Conservation (phyloP, 2,797 vertebrate genomes). For the Capromys pilorides region DNA sequence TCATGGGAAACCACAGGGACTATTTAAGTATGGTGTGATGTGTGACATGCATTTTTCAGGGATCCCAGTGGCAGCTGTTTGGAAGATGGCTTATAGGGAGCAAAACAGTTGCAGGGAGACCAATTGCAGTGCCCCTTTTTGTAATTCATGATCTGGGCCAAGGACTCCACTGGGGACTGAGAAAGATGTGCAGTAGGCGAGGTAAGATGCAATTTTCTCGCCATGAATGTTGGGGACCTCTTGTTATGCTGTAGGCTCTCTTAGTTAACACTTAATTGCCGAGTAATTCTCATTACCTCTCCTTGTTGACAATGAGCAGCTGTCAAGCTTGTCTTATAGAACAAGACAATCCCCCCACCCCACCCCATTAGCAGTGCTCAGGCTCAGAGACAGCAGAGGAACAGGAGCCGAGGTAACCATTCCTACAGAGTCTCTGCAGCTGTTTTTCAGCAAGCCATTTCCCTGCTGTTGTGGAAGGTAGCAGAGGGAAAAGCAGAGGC, state of each 20-base stretch:
- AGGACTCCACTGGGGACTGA: background rate
- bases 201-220: background rate
- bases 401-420: rapidly evolving
- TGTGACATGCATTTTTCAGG: background rate
- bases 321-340: constrained; percentile 69
- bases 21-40: background rate
- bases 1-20: background rate
- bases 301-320: background rate
- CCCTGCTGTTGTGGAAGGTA: background rate
- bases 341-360: background rate
- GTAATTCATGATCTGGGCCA: background rate
- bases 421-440: background rate
- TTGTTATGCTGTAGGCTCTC: background rate
- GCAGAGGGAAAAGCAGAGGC: background rate
- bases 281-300: constrained; percentile 50
- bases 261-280: constrained; percentile 38
- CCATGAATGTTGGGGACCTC: background rate
- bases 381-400: rapidly evolving
- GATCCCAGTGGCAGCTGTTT: background rate
- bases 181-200: rapidly evolving
- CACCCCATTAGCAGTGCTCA: background rate
- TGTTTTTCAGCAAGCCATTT: background rate
- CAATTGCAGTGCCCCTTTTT: background rate
- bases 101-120: background rate
- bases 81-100: background rate